phyloP scores from a whole-genome alignment of 2,888 invertebrate genomes.

The Palloptera scutellata region DNA sequence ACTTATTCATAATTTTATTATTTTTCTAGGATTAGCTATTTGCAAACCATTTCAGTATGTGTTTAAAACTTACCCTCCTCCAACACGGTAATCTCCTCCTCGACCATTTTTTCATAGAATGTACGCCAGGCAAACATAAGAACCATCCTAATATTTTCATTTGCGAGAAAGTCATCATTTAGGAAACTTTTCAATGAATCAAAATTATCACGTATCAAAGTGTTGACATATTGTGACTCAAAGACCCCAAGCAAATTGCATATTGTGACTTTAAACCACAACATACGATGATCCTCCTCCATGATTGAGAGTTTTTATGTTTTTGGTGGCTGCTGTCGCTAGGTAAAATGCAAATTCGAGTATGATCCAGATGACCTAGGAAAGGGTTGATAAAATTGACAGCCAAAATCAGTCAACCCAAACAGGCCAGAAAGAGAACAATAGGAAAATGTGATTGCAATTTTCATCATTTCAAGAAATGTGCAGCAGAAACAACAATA shows the following conservation, averaged over 20 bases:
- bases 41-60: too few relatives aligned
- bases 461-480: too few relatives aligned
- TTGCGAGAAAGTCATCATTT: constrained; percentile 66
- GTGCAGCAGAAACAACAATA: too few relatives aligned
- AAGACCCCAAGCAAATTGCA: constrained; percentile 58
- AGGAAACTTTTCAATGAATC: constrained; percentile 67
- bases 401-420: too few relatives aligned
- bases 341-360: background rate
- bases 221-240: constrained; percentile 56
- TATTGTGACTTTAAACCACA: constrained; percentile 76
- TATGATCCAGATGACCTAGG: constrained; percentile 7
- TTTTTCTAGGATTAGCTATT: too few relatives aligned
- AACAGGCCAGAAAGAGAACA: too few relatives aligned
- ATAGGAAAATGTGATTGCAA: too few relatives aligned
- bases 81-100: constrained; percentile 76
- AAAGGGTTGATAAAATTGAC: too few relatives aligned
- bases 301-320: constrained; percentile 31
- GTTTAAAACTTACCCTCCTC: constrained; percentile 72
- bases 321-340: constrained; percentile 6
- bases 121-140: constrained; percentile 75
- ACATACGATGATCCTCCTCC: constrained; percentile 68
- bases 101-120: constrained; percentile 75
- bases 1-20: too few relatives aligned
- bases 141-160: constrained; percentile 67
- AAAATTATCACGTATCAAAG: constrained; percentile 64